Evolutionary conservation across 2,888 invertebrate genomes (phyloP), one percentile per base, ranked within the genome.

Genomic region (Drosophila longiperda): DNA sequence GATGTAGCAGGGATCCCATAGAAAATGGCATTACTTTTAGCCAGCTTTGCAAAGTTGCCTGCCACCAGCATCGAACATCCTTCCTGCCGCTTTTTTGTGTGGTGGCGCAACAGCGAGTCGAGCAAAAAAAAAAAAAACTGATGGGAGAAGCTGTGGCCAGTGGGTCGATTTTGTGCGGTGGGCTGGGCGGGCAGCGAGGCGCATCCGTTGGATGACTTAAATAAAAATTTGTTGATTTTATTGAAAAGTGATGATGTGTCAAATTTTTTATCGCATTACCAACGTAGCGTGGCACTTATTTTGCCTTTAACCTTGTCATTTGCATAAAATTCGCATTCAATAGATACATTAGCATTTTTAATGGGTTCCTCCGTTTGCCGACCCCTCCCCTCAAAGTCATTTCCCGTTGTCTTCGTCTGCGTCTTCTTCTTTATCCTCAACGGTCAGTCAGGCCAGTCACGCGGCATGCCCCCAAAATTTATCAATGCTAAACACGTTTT

Each of bases 201-300:
- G 82, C 81, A 84, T 81, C 84, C 82, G 71, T 68, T 62, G 87
- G 87, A 71, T 80, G 89, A 88, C 90, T 85, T 88, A 88, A 90
- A 85, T 90, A 87, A 90, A 90, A 90, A 87, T 87, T 87, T 90
- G 90, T 87, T 87, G 87, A 87, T 90, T 87, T 87, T 90, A 87
- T 87, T 87, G 87, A 87, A 87, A 87, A 87, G 90, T 87, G 87
- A 87, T 87, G 87, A 87, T 90, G 87, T 90, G 87, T 87, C 87
- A 87, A 87, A 87, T 89, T 87, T 87, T 90, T 87, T 87, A 87
- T 87, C 87, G 87, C 90, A 90, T 87, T 87, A 87, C 87, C 74
- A 78, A 80, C 82, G 85, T 45, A 45, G 45, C 79, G 70, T 65
- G 62, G 89, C 87, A 78, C 75, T 80, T 86, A 90, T 88, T 90